Base-by-base conservation (phyloP, 2,113 vertebrate species). In the Pluvialis apricaria region DNA sequence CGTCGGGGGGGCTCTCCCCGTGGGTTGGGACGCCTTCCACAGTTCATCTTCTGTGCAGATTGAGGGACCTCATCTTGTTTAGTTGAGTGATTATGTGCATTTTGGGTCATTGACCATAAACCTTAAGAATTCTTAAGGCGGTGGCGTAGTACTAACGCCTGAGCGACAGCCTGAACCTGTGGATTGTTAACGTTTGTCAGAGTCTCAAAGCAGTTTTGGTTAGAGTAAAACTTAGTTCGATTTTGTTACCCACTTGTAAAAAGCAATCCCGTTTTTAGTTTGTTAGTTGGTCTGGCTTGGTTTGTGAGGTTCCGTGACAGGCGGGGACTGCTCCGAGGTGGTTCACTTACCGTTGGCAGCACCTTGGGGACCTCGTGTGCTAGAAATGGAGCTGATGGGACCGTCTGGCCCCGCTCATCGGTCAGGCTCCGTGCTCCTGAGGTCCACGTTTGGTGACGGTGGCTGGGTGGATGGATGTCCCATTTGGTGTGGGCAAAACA, bases 401-500 rank as follows among this genome's bases (percentile, higher is more conserved):
- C 13, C 1, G 5, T 7, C 22, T 4, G 14, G 18, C 40, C 24
- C 47, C 0, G 6, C 7, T 62, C 18, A 34, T 45, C 9, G 6
- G 62, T 19, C 61, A 10, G 42, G 61, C 31, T 47, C 29, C 0
- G 7, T 1, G 51, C 75, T 62, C 45, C 28, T 12, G 38, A 34
- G 55, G 45, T 1, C 5, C 1, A 2, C 0, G 5, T 15, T 14
- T 24, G 64, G 26, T 2, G 8, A 6, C 13, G 5, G 55, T 2
- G 54, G 44, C 17, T 3, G 10, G 8, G n/a, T 3, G 31, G 24
- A 13, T 2, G 20, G 24, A 13, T 2, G 20, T n/a, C 4, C 15
- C 28, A 24, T 25, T 51, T 51, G 49, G 49, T 24, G 14, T 11
- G 40, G 42, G 34, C 14, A 51, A 31, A 13, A 15, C 5, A 1